Evolutionary conservation across 1,140 invertebrate genomes (phyloP), one percentile per base, ranked within the genome.

Genomic region (Dysdera silvatica): DNA sequence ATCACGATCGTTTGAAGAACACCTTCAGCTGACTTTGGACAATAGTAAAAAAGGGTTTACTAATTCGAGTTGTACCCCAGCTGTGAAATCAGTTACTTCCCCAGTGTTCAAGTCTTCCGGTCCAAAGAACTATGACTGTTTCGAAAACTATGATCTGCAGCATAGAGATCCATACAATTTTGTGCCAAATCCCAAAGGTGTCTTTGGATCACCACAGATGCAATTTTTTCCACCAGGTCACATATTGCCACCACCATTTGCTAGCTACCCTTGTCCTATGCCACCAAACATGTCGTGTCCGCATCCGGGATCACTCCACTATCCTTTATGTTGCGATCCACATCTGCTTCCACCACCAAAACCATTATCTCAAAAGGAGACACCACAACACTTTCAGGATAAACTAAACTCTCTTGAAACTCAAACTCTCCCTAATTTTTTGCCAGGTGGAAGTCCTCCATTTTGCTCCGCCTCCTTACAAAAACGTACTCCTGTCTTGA

Each of bases 111-210:
- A n/a, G n/a, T n/a, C n/a, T n/a, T n/a, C n/a, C n/a, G n/a, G n/a
- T n/a, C n/a, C n/a, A n/a, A n/a, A n/a, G n/a, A n/a, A n/a, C n/a
- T n/a, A n/a, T n/a, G n/a, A n/a, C n/a, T n/a, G n/a, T n/a, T n/a
- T n/a, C n/a, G n/a, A n/a, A n/a, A n/a, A n/a, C n/a, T n/a, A n/a
- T n/a, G n/a, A n/a, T n/a, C n/a, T n/a, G n/a, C n/a, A n/a, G n/a
- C n/a, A n/a, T n/a, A n/a, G n/a, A n/a, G n/a, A 35, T 31, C 16
- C 23, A 7, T 8, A 26, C 10, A 28, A 20, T 23, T n/a, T 29
- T 41, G 61, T 63, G 61, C 61, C 61, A 63, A 63, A 63, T 63
- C 26, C 49, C 20, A 63, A 56, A 49, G 61, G 56, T 29, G 45
- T 33, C 6, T 61, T 47, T 48, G 26, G 41, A 24, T 40, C 58